A percentile compares a stretch with the other conserved stretches of the same genome.
phyloP scores from a whole-genome alignment of 1,140 invertebrate genomes.

The Melitaea cinxia region DNA sequence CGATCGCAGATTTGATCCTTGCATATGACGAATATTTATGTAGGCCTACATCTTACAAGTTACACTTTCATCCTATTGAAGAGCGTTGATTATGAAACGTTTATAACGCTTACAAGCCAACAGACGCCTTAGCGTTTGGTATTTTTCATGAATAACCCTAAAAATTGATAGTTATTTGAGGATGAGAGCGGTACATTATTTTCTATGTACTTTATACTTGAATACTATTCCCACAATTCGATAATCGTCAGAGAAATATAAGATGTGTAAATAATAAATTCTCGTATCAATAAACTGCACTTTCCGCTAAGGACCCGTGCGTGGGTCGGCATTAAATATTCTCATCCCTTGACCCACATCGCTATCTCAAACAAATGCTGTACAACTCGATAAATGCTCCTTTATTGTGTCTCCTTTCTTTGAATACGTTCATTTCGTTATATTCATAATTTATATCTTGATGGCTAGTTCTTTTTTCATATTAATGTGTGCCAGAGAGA shows the following conservation, averaged over 20 bases:
- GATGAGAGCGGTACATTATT: background rate
- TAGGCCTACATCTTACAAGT: no score
- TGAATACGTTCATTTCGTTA: background rate
- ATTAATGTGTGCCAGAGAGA: no score
- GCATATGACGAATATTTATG: no score
- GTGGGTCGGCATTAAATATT: slow-evolving; percentile 34
- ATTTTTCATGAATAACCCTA: no score
- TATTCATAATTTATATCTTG: background rate
- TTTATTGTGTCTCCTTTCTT: background rate
- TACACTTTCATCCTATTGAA: no score
- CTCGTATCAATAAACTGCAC: slow-evolving; percentile 15
- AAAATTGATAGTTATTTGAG: no score
- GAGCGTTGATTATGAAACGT: no score
- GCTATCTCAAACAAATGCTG: slow-evolving; percentile 7
- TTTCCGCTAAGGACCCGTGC: slow-evolving; percentile 33
- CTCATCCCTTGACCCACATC: slow-evolving; percentile 30
- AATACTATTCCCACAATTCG: background rate
- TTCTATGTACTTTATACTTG: background rate
- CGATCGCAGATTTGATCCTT: no score
- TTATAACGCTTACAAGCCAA: no score
- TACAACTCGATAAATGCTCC: background rate
- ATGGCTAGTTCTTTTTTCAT: slow-evolving; percentile 2
- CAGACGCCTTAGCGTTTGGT: no score
- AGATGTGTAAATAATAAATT: slow-evolving; percentile 17
- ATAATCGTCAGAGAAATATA: slow-evolving; percentile 11